Conservation (phyloP, 2,888 invertebrate species). For the Harpalus rufipes region DNA sequence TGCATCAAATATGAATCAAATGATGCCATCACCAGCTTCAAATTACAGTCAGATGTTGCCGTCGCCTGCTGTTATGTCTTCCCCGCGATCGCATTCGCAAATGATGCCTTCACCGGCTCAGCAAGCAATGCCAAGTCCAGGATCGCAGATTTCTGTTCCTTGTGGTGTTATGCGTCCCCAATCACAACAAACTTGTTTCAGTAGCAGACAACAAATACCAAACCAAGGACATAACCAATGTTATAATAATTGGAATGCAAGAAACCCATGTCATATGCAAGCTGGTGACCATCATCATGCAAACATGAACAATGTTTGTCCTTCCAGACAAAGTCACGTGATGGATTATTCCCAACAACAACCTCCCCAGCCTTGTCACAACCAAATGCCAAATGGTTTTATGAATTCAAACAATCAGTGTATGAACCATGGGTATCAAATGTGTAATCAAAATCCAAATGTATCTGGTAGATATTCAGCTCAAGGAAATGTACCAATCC, state of each 20-base stretch:
- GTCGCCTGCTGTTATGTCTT: conserved; percentile 70
- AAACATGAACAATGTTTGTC: conserved; percentile 50
- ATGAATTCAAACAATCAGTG: conserved; percentile 69
- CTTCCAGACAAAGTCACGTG: conserved; percentile 51
- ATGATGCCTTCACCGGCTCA: conserved; percentile 71
- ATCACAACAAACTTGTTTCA: conserved; percentile 53
- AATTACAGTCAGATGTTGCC: conserved; percentile 69
- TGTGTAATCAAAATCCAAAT: conserved; percentile 71
- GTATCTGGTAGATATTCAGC: conserved; percentile 68
- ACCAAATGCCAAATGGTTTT: conserved; percentile 41
- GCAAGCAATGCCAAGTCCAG: conserved; percentile 70
- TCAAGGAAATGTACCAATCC: conserved; percentile 68
- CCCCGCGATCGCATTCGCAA: conserved; percentile 59
- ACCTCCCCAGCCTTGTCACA: conserved; percentile 33
- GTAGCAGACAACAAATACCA: conserved; percentile 55
- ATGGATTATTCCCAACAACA: conserved; percentile 62
- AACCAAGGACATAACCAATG: conserved; percentile 51
- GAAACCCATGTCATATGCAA: conserved; percentile 46
- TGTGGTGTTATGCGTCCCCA: conserved; percentile 49
- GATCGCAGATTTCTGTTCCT: conserved; percentile 57
- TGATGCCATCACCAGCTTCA: conserved; percentile 68
- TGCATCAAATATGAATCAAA: conserved; percentile 66
- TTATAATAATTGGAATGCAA: conserved; percentile 55
- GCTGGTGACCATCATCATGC: conserved; percentile 52
- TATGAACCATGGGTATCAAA: conserved; percentile 72